Evolutionary conservation across 2,888 invertebrate genomes (phyloP).

Genomic region (Ophioninae sp.): DNA sequence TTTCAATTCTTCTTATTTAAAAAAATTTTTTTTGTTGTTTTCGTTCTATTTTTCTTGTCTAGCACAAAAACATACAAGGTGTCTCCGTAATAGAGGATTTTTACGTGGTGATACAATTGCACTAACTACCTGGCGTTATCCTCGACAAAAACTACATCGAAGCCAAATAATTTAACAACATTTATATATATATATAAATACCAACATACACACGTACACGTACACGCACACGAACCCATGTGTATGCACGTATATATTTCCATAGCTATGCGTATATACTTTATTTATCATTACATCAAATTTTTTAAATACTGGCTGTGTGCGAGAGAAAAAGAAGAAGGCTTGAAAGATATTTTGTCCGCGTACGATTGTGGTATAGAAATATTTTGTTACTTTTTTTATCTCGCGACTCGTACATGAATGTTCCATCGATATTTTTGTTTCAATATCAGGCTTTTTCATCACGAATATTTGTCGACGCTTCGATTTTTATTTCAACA

Average conservation of each 20-base stretch:
- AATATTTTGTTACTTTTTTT: constrained; percentile 42
- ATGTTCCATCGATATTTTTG: constrained; percentile 31
- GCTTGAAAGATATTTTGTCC: constrained; percentile 65
- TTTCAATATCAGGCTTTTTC: constrained; percentile 1
- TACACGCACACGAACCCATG: not conserved
- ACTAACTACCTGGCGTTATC: constrained; percentile 54
- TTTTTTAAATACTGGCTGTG: constrained; percentile 37
- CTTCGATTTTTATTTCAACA: not conserved
- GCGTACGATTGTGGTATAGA: constrained; percentile 53
- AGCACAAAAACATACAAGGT: constrained; percentile 9
- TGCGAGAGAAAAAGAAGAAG: constrained; percentile 57
- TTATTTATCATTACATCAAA: constrained; percentile 31
- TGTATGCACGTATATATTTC: not conserved
- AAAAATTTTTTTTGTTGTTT: constrained; percentile 2
- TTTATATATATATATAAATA: constrained; percentile 17
- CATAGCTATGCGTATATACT: not conserved
- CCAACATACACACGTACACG: not conserved
- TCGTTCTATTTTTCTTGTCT: not conserved
- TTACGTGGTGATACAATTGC: constrained; percentile 25
- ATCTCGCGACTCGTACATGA: constrained; percentile 58
- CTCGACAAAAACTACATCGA: constrained; percentile 49
- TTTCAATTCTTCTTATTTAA: constrained; percentile 1
- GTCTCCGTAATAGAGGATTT: constrained; percentile 29
- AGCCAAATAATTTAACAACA: constrained; percentile 45
- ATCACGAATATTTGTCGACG: not conserved